Conservation (phyloP, 2,113 vertebrate species). For the Mustela lutreola region DNA sequence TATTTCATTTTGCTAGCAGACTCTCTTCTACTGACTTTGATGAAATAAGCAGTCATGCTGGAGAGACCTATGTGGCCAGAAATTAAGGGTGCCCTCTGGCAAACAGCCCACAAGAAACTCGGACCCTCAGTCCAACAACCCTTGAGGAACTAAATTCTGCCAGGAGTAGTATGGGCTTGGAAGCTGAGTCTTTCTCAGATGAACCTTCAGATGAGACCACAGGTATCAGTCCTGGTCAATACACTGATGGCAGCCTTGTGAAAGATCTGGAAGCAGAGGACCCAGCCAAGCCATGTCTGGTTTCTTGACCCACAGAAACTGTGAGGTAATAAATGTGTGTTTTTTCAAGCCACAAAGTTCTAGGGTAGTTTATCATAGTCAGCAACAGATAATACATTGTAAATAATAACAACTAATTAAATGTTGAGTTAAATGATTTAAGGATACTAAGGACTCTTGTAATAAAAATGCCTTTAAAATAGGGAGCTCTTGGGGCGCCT, state of each 20-base stretch:
- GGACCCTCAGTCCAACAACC: neutral
- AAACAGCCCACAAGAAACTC: neutral
- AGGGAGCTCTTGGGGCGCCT: too few relatives aligned
- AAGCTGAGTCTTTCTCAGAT: neutral
- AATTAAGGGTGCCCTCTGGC: neutral
- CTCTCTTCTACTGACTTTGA: conserved; percentile 41
- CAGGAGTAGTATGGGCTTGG: neutral
- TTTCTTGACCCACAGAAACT: neutral
- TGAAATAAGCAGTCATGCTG: neutral
- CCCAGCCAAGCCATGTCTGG: neutral
- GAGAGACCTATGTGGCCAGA: neutral
- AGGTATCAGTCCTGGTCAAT: neutral
- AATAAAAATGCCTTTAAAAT: conserved; percentile 39
- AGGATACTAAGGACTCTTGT: neutral
- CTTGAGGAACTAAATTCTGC: neutral
- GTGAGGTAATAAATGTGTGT: conserved; percentile 14
- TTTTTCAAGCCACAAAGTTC: neutral
- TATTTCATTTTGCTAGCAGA: neutral
- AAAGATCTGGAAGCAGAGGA: neutral
- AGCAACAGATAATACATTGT: neutral
- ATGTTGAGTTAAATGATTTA: neutral
- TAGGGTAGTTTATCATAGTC: neutral
- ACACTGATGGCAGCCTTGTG: neutral
- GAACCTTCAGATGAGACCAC: neutral
- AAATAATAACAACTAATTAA: conserved; percentile 34